Conservation (phyloP, 2,113 vertebrate genomes). For the Pomatostomus ruficeps region DNA sequence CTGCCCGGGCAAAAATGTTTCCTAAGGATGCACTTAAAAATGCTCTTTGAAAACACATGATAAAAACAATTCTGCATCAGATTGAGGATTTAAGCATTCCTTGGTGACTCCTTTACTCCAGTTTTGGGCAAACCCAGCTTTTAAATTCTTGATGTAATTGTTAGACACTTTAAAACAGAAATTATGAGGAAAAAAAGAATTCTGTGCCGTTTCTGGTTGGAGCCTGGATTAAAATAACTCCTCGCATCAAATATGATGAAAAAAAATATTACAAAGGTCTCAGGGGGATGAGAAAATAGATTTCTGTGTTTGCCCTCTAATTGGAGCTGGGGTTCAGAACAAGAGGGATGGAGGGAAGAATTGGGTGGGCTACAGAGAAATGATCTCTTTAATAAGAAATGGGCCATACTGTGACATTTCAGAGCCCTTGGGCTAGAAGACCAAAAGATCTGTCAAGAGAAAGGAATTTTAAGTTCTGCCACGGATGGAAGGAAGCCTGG, state of each 20-base stretch:
- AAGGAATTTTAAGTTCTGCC: conserved; percentile 29
- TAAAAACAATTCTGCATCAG: background rate
- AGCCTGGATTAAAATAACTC: background rate
- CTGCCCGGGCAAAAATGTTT: background rate
- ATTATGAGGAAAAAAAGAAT: background rate
- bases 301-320: background rate
- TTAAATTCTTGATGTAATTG: background rate
- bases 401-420: background rate
- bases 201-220: background rate
- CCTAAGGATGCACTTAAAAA: background rate
- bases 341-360: background rate
- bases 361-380: background rate
- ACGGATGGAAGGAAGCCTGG: background rate
- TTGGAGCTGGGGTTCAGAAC: background rate
- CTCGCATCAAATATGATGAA: background rate
- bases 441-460: conserved; percentile 28
- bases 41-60: background rate
- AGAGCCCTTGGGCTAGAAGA: conserved; percentile 37
- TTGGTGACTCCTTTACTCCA: background rate
- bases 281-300: background rate
- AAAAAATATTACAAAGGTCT: background rate
- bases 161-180: background rate
- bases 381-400: conserved; percentile 9
- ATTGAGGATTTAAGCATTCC: background rate
- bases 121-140: background rate